Percentiles rank a stretch among this genome's conserved stretches.
Evolutionary conservation across 53 echinoderm and acorn worm species (phyloP).

Genomic region (Pentamera pediparva): DNA sequence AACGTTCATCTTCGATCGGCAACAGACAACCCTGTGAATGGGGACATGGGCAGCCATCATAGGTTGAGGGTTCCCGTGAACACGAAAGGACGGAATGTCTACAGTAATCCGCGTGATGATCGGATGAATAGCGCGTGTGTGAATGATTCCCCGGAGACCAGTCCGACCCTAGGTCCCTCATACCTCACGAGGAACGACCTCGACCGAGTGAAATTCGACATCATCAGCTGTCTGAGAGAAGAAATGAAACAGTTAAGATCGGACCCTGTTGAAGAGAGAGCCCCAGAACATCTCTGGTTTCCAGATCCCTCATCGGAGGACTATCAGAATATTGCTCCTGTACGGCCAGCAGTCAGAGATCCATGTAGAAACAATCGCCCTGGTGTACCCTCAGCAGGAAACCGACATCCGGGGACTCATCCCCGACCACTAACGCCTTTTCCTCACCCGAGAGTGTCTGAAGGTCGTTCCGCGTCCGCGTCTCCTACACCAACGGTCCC

Average conservation of each 20-base stretch:
- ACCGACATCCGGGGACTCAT: too few species aligned
- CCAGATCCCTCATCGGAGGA: background rate
- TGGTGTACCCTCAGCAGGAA: too few species aligned
- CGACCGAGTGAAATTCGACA: constrained; percentile 55
- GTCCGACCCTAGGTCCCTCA: background rate
- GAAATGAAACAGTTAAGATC: constrained; percentile 16
- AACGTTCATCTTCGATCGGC: too few species aligned
- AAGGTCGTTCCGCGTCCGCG: background rate
- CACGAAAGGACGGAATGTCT: background rate
- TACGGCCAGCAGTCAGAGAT: background rate
- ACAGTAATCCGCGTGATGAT: background rate
- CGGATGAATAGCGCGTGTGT: background rate
- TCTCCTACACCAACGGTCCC: constrained; percentile 19
- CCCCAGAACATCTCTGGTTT: background rate
- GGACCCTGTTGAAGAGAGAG: too few species aligned
- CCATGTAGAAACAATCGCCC: too few species aligned
- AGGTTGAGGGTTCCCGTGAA: background rate
- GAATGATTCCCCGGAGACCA: background rate
- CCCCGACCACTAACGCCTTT: background rate
- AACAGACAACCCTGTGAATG: background rate
- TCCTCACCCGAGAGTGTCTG: background rate
- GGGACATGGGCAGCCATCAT: background rate
- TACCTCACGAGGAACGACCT: constrained; percentile 48
- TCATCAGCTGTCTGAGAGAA: constrained; percentile 41
- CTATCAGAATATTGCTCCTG: background rate